These are phyloP conservation scores for Lordiphosa andalusiaca DNA, from an alignment of 2,888 invertebrate genomes.

Conservation along the genomic window DNA sequence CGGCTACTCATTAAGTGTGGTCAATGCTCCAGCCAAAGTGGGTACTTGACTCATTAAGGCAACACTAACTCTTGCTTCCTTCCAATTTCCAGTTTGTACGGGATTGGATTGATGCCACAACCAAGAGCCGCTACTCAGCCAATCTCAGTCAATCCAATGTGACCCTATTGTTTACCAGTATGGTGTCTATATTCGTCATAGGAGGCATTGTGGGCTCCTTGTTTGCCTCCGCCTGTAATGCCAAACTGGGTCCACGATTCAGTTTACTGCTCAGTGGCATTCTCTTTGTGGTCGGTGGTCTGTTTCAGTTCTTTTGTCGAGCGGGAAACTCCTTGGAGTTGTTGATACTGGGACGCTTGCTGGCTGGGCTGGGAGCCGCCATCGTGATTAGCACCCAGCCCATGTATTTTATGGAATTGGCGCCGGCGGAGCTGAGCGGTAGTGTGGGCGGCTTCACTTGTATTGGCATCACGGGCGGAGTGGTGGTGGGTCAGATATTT, in stretches of 20 bases:
- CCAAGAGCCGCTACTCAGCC: constrained; percentile 82
- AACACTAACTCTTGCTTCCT: not conserved
- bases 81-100: constrained; percentile 82
- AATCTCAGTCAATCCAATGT: constrained; percentile 81
- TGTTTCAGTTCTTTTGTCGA: constrained; percentile 85
- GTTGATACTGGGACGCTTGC: constrained; percentile 86
- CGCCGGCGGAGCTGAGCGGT: constrained; percentile 88
- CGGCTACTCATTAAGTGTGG: constrained; percentile 90
- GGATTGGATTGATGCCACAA: constrained; percentile 86
- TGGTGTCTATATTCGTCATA: constrained; percentile 90
- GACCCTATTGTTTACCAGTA: constrained; percentile 86
- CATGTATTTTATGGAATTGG: constrained; percentile 93
- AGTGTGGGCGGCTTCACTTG: constrained; percentile 89
- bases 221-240: constrained; percentile 86
- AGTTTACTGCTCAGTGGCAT: constrained; percentile 85
- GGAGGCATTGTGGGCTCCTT: constrained; percentile 92
- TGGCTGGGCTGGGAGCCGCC: constrained; percentile 88
- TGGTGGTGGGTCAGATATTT: constrained; percentile 68
- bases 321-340: constrained; percentile 86
- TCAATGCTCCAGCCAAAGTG: constrained; percentile 83
- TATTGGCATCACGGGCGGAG: constrained; percentile 77
- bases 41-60: not conserved
- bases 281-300: constrained; percentile 84
- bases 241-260: constrained; percentile 84
- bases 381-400: constrained; percentile 91